These are phyloP conservation scores for Melanotaenia trifasciata DNA, from an alignment of 2,797 vertebrate species.

Conservation along the genomic window DNA sequence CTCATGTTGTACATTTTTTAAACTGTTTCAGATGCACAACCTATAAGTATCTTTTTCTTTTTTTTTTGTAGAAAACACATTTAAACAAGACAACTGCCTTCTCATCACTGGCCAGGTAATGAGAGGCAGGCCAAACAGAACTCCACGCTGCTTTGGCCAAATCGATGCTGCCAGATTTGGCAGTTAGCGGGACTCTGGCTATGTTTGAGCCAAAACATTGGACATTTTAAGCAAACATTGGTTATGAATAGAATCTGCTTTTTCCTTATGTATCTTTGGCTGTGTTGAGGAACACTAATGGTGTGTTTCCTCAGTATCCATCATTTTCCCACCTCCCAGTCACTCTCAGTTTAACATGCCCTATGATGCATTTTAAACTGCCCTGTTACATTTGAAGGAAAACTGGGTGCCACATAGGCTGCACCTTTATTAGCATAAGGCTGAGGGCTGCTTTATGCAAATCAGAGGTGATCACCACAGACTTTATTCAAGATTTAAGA, in stretches of 20 bases:
- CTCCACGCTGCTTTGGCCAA: conserved; percentile 26
- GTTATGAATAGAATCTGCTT: conserved; percentile 31
- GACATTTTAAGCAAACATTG: conserved; percentile 39
- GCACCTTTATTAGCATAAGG: no score
- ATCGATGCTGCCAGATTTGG: no score
- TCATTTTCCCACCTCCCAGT: neutral
- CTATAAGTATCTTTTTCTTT: neutral
- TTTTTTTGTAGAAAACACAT: neutral
- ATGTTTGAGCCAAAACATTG: conserved; percentile 40
- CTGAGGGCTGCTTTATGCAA: no score
- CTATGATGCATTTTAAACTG: no score
- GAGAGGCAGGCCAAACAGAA: conserved; percentile 46
- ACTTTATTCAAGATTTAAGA: no score
- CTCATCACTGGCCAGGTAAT: conserved; percentile 52
- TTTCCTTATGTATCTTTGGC: conserved; percentile 15
- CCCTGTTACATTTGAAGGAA: no score
- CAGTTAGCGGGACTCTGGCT: conserved; percentile 36
- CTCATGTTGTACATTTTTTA: neutral
- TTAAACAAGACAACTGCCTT: conserved; percentile 25
- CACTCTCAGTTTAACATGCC: neutral
- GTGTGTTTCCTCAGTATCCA: conserved; percentile 12
- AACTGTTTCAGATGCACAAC: conserved; percentile 3
- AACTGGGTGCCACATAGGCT: no score
- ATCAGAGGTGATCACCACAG: no score
- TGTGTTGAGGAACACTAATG: conserved; percentile 21